Percentiles rank a stretch among this genome's conserved stretches.
These are phyloP conservation scores for Crotophaga sulcirostris DNA, from an alignment of 2,113 vertebrate species.

Conservation along the genomic window DNA sequence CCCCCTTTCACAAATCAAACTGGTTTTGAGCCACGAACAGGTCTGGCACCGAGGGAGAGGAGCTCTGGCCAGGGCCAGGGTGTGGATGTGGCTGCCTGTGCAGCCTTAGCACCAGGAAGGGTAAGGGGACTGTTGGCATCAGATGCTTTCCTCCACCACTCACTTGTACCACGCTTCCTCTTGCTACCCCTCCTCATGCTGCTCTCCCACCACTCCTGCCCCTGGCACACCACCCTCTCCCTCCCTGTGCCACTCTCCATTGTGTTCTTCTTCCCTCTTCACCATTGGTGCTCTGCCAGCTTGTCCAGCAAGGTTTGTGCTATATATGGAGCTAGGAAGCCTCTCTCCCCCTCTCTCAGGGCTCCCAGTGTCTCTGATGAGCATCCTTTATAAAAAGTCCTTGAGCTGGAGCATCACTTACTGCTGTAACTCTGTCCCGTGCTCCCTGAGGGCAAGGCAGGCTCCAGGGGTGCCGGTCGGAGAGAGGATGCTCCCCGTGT, in stretches of 20 bases:
- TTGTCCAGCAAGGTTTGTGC: not conserved
- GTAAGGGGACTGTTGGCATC: not conserved
- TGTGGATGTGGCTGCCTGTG: not conserved
- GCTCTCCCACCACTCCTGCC: not conserved
- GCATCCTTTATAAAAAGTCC: not conserved
- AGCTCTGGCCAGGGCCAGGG: not conserved
- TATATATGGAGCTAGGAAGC: not conserved
- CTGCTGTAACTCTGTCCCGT: not conserved
- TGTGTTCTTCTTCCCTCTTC: not conserved
- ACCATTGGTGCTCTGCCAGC: not conserved
- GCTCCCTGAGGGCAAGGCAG: not conserved
- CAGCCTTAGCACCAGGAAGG: not conserved
- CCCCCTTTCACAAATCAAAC: not conserved
- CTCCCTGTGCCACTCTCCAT: not conserved
- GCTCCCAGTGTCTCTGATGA: not conserved
- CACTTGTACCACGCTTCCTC: not conserved
- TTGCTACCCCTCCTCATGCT: not conserved
- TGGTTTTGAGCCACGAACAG: not conserved
- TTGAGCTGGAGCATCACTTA: not conserved
- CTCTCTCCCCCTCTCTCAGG: not conserved
- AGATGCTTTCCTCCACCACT: not conserved
- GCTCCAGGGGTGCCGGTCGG: not conserved
- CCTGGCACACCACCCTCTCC: not conserved
- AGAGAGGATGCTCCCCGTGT: not conserved
- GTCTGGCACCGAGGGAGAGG: not conserved